Base-by-base conservation (phyloP, 2,113 vertebrate genomes). In the Columba janthina region DNA sequence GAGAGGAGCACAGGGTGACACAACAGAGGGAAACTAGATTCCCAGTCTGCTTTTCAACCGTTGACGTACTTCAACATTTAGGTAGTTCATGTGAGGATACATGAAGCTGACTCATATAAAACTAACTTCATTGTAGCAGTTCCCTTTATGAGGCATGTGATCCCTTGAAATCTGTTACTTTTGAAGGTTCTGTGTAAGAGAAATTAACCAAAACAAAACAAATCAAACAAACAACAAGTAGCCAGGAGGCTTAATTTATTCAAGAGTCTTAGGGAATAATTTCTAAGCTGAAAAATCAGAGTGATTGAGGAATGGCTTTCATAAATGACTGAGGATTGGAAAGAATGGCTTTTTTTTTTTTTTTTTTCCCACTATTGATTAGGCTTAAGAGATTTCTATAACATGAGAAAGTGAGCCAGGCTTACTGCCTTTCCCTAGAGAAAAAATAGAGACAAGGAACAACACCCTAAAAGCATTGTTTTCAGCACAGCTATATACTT, bases 211-310 rank as follows among this genome's bases (percentile, higher is more conserved):
- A 42, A 0, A 4, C 44, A 21, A 72, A 29, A 54, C 21, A 24
- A 56, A 22, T 11, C 34, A n/a, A 67, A 74, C 22, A 28, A 75
- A 28, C 58, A 72, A 56, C 22, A 4, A 15, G 13, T 50, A 31
- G 16, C 34, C 10, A 69, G 28, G 11, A 56, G 20, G 9, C 22
- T 79, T 84, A 62, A 62, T 73, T 54, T 51, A 73, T 84, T 94
- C 36, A 28, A 66, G 21, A n/a, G 10, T 21, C n/a, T 50, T 60
- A 46, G 6, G 12, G 14, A n/a, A 18, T 86, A 60, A 72, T 84
- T 80, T 91, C n/a, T 44, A 64, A 84, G 44, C 11, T 56, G 84
- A 84, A 89, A 87, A 73, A 21, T 58, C 44, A 73, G 20, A 77
- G 36, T 15, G 29, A 36, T 12, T 76, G 48, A 61, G 54, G 34